Conservation (phyloP, 2,113 vertebrate genomes). For the Leptobrachium ailaonicum region DNA sequence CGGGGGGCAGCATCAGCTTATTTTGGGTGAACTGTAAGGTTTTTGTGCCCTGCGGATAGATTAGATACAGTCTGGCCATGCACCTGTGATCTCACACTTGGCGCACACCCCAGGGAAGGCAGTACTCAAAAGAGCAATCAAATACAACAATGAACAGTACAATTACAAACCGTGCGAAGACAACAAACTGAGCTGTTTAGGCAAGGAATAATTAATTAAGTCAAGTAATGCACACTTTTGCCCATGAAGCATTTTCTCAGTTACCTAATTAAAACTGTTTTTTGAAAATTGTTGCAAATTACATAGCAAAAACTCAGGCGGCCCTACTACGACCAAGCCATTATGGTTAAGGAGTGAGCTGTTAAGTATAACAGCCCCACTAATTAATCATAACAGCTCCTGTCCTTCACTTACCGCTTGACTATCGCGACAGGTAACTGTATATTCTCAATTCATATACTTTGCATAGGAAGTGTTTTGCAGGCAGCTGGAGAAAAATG, state of each 20-base stretch:
- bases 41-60: not conserved
- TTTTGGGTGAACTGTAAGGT: too few species aligned
- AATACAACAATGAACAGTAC: conserved; percentile 9
- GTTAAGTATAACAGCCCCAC: too few species aligned
- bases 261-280: conserved; percentile 36
- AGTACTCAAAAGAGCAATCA: not conserved
- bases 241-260: conserved; percentile 27
- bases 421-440: too few species aligned
- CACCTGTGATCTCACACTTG: not conserved
- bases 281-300: conserved; percentile 36
- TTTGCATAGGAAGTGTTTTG: too few species aligned
- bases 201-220: conserved; percentile 35
- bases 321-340: too few species aligned
- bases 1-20: too few species aligned
- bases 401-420: too few species aligned
- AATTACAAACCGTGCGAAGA: conserved; percentile 19
- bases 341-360: too few species aligned
- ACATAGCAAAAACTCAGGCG: not conserved
- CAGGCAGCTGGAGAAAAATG: too few species aligned
- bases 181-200: conserved; percentile 9
- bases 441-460: too few species aligned
- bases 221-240: conserved; percentile 22
- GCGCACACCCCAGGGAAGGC: not conserved
- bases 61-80: not conserved
- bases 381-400: too few species aligned